Evolutionary conservation across 1,140 invertebrate species (phyloP), one percentile per base, ranked within the genome.

Genomic region (Stenopsyche tienmushanensis): DNA sequence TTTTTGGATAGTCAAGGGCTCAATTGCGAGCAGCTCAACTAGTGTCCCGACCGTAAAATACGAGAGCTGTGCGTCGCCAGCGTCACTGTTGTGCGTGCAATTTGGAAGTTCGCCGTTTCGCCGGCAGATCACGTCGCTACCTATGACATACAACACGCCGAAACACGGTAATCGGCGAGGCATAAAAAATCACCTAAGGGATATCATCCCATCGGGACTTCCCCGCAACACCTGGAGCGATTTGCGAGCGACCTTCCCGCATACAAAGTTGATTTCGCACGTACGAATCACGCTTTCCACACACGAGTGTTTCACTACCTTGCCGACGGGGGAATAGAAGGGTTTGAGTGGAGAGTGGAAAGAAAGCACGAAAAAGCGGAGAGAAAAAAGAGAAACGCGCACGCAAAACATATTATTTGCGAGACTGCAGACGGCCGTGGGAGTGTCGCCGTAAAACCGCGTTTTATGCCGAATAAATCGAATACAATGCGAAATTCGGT

Each of bases 181-280:
- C 57, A 60, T 60, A 60, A 60, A 60, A 60, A 60, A 60, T 60
- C 57, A 60, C 57, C 57, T 60, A 60, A 60, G 57, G 57, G 57
- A 60, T 60, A 60, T 45, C 23, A 60, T 60, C 53, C 53, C 26
- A 10, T 42, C 15, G 24, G 8, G 25, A 24, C 18, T 15, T 13
- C 8, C 41, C 41, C 42, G 23, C 42, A 60, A 47, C 57, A 60
- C 57, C 57, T 60, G 57, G 41, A 60, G 57, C 57, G 57, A 60
- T 60, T 60, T 60, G 57, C 57, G 57, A 60, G 23, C 44, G 17
- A 1, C 23, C 3, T 21, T 18, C 42, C 57, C 23, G 57, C 57
- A 60, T 60, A 60, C 57, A 60, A 60, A 60, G 57, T 60, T 60
- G 57, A 60, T 60, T 57, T 60, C 57, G 57, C 57, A 60, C 57